phyloP scores from a whole-genome alignment of 1,140 invertebrate species.

The Proales similis region DNA sequence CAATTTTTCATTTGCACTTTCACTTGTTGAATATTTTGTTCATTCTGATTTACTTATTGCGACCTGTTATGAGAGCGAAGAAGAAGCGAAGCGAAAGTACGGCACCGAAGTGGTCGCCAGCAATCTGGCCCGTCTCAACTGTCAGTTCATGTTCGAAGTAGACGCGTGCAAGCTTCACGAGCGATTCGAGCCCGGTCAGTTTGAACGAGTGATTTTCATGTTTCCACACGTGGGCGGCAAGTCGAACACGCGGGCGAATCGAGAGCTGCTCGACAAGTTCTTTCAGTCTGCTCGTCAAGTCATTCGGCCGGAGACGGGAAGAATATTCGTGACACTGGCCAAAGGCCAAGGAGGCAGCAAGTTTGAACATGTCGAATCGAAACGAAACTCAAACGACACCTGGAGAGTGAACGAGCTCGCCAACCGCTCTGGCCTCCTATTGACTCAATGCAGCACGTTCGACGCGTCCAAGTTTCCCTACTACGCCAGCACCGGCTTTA shows the following conservation, averaged over 20 bases:
- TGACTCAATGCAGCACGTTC: conserved; percentile 54
- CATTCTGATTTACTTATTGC: conserved; percentile 41
- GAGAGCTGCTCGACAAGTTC: conserved; percentile 57
- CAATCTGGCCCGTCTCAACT: neutral
- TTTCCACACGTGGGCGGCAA: conserved; percentile 63
- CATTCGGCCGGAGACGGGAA: conserved; percentile 46
- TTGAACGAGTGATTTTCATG: conserved; percentile 60
- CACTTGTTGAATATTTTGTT: conserved; percentile 44
- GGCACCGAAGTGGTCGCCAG: conserved; percentile 39
- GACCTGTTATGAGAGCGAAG: conserved; percentile 44
- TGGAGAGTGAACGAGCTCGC: conserved; percentile 62
- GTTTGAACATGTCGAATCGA: conserved; percentile 42
- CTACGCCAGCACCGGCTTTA: conserved; percentile 41
- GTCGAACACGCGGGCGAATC: conserved; percentile 60
- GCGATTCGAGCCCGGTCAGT: conserved; percentile 45
- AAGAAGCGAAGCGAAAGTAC: conserved; percentile 43
- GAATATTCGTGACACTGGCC: conserved; percentile 58
- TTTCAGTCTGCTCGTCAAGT: conserved; percentile 45
- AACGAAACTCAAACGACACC: conserved; percentile 60
- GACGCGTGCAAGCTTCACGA: conserved; percentile 53
- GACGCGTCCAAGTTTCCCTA: conserved; percentile 45
- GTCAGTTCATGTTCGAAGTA: conserved; percentile 47
- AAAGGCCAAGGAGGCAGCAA: conserved; percentile 61
- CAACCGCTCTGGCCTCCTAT: conserved; percentile 55
- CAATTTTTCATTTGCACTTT: conserved; percentile 58